phyloP scores from a whole-genome alignment of 2,113 vertebrate species.

The Crypturellus undulatus region DNA sequence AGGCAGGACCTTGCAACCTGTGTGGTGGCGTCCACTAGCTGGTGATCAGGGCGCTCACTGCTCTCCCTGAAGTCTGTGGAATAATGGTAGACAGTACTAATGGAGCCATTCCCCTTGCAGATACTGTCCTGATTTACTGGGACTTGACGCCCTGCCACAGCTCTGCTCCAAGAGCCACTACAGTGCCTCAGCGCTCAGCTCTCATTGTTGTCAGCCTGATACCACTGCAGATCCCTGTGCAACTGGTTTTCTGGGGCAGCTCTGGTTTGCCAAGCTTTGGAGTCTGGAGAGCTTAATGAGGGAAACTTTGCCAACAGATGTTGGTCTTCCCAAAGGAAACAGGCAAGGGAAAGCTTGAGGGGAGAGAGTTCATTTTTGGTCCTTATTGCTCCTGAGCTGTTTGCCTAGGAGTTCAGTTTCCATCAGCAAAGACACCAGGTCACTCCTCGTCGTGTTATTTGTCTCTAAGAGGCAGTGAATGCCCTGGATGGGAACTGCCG shows the following conservation, averaged over 20 bases:
- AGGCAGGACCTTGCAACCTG: not conserved
- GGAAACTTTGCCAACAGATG: not conserved
- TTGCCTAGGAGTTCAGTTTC: accelerated
- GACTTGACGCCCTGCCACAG: not conserved
- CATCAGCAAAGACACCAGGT: not conserved
- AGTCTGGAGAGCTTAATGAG: not conserved
- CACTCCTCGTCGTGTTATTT: accelerated
- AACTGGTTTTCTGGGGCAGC: not conserved
- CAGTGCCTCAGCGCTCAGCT: not conserved
- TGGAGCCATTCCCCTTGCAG: not conserved
- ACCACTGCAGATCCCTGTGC: accelerated
- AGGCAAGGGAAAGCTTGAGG: not conserved
- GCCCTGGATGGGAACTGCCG: accelerated
- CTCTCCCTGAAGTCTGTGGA: too few relatives aligned
- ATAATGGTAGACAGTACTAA: accelerated
- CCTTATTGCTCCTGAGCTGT: too few relatives aligned
- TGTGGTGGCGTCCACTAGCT: accelerated
- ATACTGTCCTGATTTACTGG: accelerated
- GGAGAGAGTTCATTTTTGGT: too few relatives aligned
- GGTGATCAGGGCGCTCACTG: accelerated
- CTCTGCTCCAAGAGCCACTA: not conserved
- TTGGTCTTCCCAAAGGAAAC: not conserved
- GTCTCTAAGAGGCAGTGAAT: accelerated
- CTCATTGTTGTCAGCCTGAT: not conserved
- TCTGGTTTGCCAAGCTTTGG: not conserved